Evolutionary conservation across 2,797 vertebrate genomes (phyloP).

Genomic region (Xyrichtys novacula): DNA sequence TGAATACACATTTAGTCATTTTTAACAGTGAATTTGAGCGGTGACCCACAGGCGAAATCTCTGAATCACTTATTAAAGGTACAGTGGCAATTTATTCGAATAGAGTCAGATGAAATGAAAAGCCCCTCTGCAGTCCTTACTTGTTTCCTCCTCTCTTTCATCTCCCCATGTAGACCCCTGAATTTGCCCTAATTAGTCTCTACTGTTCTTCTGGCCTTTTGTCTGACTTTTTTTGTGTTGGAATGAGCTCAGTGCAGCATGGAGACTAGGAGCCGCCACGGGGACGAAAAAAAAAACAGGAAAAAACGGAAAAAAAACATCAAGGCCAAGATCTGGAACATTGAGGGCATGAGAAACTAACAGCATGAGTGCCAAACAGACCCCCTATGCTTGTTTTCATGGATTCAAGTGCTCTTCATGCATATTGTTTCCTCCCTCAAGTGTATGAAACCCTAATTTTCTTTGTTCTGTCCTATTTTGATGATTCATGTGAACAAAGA

Average conservation of each 20-base stretch:
- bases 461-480: slow-evolving; percentile 20
- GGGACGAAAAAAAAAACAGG: not conserved
- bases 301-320: slow-evolving; percentile 15
- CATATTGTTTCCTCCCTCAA: slow-evolving; percentile 10
- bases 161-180: slow-evolving; percentile 35
- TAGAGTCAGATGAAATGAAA: slow-evolving; percentile 35
- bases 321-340: slow-evolving; percentile 43
- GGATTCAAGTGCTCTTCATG: slow-evolving; percentile 24
- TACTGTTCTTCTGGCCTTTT: slow-evolving; percentile 62
- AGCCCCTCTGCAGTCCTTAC: slow-evolving; percentile 10
- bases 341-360: slow-evolving; percentile 47
- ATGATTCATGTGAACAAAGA: slow-evolving; percentile 13
- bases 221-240: slow-evolving; percentile 53
- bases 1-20: too few relatives aligned
- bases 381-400: slow-evolving; percentile 16
- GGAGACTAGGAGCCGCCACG: slow-evolving; percentile 29
- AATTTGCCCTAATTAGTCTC: slow-evolving; percentile 68
- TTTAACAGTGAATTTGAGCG: not conserved
- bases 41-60: not conserved
- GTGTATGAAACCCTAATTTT: slow-evolving; percentile 12
- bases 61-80: slow-evolving; percentile 1
- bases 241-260: slow-evolving; percentile 44
- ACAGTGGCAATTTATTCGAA: slow-evolving; percentile 27
- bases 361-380: slow-evolving; percentile 13
- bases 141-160: slow-evolving; percentile 48